Evolutionary conservation across 2,888 invertebrate species (phyloP), one percentile per base, ranked within the genome.

Genomic region (Drosophila demipolita): DNA sequence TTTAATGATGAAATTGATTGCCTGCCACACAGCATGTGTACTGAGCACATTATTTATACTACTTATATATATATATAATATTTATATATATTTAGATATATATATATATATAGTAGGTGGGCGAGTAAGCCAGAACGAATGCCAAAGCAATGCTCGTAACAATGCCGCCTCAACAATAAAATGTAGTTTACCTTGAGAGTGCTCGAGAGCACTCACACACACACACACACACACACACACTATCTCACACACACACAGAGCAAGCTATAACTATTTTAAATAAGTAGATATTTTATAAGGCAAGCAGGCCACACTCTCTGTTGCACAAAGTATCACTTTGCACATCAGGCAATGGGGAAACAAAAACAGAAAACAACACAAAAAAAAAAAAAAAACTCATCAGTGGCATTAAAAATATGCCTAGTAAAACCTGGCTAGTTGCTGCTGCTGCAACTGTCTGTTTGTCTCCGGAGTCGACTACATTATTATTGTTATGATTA

Each of bases 101-200:
- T 64, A 50, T 64, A 58, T 72, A 36, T 67, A 57, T 67, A 32
- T 55, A 49, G 82, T 66, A 78, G 69, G 85, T 86, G 85, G 85
- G 85, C 85, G 85, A 86, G 61, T 82, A 83, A 86, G 84, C 73
- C 83, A 84, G 83, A 84, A 84, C 85, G 83, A 84, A 84, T 84
- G 83, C 83, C 83, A 83, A 84, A 82, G 85, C 82, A 87, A 75
- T 82, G 84, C 80, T 83, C 81, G 85, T 83, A 86, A 87, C 87
- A 86, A 83, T 82, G 81, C 84, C 87, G 79, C 83, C 82, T 82
- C 83, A 83, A 87, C 85, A 83, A 87, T 84, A 83, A 87, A 89
- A 89, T 89, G 88, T 88, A 87, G 89, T 89, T 89, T 83, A 89
- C 89, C 89, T 89, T 89, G 89, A 88, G 89, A 82, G 82, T 76